Base-by-base conservation (phyloP, 2,888 invertebrate genomes). In the Drosophila peninsularis region DNA sequence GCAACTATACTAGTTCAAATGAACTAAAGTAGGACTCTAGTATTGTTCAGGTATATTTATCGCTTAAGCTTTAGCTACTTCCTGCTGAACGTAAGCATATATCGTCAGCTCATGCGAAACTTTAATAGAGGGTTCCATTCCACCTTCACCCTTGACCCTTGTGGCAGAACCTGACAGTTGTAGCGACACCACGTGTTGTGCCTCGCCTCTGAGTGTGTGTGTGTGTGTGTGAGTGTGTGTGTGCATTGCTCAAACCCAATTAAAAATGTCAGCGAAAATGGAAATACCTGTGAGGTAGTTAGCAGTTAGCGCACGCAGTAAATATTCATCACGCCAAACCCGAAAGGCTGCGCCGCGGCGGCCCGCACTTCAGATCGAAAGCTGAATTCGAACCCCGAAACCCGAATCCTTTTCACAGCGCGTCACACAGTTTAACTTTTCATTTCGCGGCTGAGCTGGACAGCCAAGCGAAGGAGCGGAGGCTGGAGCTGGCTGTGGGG, bases 281-380 rank as follows among this genome's bases (percentile, higher is more conserved):
- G 71, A 81, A 88, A 88, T 88, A 88, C 89, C 88, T 89, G 89
- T 83, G 47, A 89, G 86, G 88, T 89, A 89, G 86, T 88, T 89
- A 85, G 88, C 86, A 85, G 85, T 85, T 81, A 87, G 83, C 78
- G 79, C 78, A 86, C 77, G 88, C 88, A 87, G 89, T 88, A 89
- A 89, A 88, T 89, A 88, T 89, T 89, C 88, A 89, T 87, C 88
- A 89, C 88, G 78, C 85, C 81, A 79, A 70, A 68, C 79, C 81
- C 77, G 45, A 27, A n/a, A 30, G 41, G 27, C 44, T 27, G 37
- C 14, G 36, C 14, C 21, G 6, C 19, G 42, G 44, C 10, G 2
- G 14, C 27, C 34, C 56, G 21, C 68, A 62, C 47, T 42, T 55
- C 36, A 63, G 52, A 21, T 13, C 39, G 47, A 62, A 54, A 50